Evolutionary conservation across 2,113 vertebrate species (phyloP), one percentile per base, ranked within the genome.

Genomic region (Hemibagrus wyckioides): DNA sequence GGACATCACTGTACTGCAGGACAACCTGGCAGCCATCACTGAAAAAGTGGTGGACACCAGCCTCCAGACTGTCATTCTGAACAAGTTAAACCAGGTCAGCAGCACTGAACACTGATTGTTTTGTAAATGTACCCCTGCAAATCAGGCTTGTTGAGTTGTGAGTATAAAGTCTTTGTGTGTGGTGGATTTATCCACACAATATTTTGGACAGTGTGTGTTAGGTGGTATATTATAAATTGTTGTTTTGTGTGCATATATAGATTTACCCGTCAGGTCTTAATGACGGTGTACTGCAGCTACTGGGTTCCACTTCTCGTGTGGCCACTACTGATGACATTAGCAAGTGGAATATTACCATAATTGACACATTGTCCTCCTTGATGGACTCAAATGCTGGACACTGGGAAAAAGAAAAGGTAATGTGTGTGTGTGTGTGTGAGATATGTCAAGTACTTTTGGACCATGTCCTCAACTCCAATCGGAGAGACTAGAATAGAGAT

Each of bases 31-130:
- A 3, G 85, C 80, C n/a, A 90, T 95, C 52, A 87, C 87, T 2
- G 25, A 25, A 0, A 92, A 93, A 82, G 91, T 95, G 82, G 88
- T 93, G 30, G 14, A 93, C 1, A 25, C 39, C 3, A 89, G 91
- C 0, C 93, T 88, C 88, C 92, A 92, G 28, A 3, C 3, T 4
- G 81, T 95, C 33, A 82, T 96, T 71, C 92, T 95, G 84, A 52
- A 82, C 23, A 95, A 92, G 87, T 81, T 96, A 79, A 87, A 82
- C 41, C 87, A 95, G 95, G 95, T 96, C 84, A 77, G 84, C 48
- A 56, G 28, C 11, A 52, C 30, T 14, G 63, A 4, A 67, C 13
- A 1, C 5, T 67, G 30, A 33, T 15, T 17, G 63, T 67, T 67
- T 30, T 30, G 4, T 14, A 67, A 67, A 33, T 67, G 63, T 17